These are phyloP conservation scores for Chiroxiphia lanceolata DNA, from an alignment of 2,797 vertebrate genomes.

Conservation along the genomic window DNA sequence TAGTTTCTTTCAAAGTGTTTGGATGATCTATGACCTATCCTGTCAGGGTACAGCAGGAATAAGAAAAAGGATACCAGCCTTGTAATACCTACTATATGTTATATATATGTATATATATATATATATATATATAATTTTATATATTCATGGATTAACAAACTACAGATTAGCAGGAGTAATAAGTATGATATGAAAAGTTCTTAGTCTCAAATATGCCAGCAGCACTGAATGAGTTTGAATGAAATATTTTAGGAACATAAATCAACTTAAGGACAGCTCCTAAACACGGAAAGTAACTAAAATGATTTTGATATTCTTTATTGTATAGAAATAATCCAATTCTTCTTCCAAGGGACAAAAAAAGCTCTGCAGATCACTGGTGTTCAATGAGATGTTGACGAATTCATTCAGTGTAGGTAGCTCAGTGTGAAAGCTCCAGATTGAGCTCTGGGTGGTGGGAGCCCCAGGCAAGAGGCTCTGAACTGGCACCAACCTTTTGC, in stretches of 20 bases:
- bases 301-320: neutral
- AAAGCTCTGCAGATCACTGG: neutral
- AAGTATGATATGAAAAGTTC: neutral
- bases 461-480: neutral
- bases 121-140: fast-evolving
- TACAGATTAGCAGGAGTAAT: neutral
- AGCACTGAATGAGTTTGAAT: neutral
- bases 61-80: neutral
- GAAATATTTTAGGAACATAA: neutral
- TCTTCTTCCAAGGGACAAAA: neutral
- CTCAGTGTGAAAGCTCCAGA: neutral
- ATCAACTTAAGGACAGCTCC: neutral
- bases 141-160: neutral
- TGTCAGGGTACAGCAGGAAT: neutral
- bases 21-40: neutral
- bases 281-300: neutral
- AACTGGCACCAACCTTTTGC: neutral
- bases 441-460: neutral
- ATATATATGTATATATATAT: no score
- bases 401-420: neutral
- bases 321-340: neutral
- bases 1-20: neutral
- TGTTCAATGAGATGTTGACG: neutral
- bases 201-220: neutral
- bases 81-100: neutral